phyloP scores from a whole-genome alignment of 2,797 vertebrate genomes.

The Mormyrops attenuatus region DNA sequence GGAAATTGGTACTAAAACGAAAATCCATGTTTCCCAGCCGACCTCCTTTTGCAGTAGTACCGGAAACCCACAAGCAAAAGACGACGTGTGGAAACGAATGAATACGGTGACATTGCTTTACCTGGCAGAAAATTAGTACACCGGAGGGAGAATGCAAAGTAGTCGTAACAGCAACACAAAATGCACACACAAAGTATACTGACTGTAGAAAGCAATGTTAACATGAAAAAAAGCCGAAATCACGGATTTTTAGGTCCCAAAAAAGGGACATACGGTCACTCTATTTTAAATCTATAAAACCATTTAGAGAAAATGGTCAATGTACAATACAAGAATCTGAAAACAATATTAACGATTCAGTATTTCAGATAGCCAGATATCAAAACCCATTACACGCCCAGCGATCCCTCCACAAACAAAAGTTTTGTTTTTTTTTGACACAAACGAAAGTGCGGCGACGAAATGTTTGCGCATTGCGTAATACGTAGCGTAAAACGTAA shows the following conservation, averaged over 20 bases:
- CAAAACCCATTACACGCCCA: neutral
- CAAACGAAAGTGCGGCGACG: neutral
- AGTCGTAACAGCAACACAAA: neutral
- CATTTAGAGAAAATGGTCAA: neutral
- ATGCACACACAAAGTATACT: neutral
- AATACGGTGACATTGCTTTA: neutral
- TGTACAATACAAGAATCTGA: neutral
- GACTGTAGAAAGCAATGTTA: neutral
- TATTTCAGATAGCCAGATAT: neutral
- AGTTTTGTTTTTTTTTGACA: too few relatives aligned
- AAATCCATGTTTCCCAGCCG: neutral
- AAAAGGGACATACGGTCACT: neutral
- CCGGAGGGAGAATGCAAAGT: neutral
- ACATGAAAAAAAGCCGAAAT: neutral
- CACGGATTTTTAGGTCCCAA: neutral
- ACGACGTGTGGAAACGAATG: neutral
- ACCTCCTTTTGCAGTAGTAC: neutral
- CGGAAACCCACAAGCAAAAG: constrained; percentile 2
- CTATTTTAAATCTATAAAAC: neutral
- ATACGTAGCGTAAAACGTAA: neutral
- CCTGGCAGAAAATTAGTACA: neutral
- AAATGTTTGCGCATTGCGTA: neutral
- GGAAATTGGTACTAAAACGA: neutral
- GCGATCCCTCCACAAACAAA: neutral
- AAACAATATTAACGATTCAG: neutral